Evolutionary conservation across 2,888 invertebrate genomes (phyloP), one percentile per base, ranked within the genome.

Genomic region (Julus scandinavius): DNA sequence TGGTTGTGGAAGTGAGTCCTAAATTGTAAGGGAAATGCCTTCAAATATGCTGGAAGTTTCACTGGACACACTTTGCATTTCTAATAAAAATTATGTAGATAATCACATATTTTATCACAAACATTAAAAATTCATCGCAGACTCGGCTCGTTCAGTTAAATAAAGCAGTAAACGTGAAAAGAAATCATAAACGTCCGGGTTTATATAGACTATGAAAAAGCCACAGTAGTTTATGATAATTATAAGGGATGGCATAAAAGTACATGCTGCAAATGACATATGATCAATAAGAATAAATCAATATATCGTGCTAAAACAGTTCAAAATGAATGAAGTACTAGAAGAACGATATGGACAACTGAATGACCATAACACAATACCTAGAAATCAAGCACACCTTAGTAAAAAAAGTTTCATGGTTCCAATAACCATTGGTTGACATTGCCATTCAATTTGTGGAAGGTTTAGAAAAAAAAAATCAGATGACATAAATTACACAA

Each of bases 321-420:
- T 72, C 63, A 20, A 72, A 72, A 72, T 72, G 63, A 72, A 72
- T 72, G 63, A 72, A 72, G n/a, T 72, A 72, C 63, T 72, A 72
- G 63, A 72, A 9, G 63, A 72, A 20, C 20, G 63, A 72, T 72
- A 72, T 72, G n/a, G 63, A 72, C 63, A 72, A 72, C 63, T 72
- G 7, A 72, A 72, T 72, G 63, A 72, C 63, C 63, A 72, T 72
- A 7, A 29, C 20, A 72, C 63, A 72, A 20, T 72, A 72, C 63
- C n/a, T 72, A 72, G 1, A 72, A 58, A 72, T 72, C 63, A 72
- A 20, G 63, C 63, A 72, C 63, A 72, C 63, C 20, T 72, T 72
- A 20, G 20, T 72, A 72, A 20, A 72, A 72, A n/a, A n/a, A n/a
- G n/a, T n/a, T n/a, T n/a, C n/a, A 72, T 45, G 63, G 7, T 72